phyloP scores from a whole-genome alignment of 2,113 vertebrate species.

The Podocnemis expansa region DNA sequence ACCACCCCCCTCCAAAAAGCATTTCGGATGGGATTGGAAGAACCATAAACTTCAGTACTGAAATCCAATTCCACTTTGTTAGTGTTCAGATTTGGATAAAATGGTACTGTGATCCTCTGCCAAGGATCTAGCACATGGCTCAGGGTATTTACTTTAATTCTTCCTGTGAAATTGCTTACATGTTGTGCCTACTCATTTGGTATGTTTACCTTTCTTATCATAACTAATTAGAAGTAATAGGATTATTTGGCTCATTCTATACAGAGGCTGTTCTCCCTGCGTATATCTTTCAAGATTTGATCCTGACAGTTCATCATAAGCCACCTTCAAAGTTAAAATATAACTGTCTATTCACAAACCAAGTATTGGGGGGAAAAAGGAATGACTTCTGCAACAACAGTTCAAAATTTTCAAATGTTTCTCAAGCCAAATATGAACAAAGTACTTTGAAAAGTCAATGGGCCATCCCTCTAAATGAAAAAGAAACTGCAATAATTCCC shows the following conservation, averaged over 20 bases:
- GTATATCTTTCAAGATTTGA: background rate
- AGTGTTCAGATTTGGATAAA: background rate
- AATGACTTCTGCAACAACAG: background rate
- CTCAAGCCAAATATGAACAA: background rate
- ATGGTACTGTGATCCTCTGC: background rate
- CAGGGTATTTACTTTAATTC: background rate
- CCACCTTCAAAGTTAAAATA: slow-evolving; percentile 46
- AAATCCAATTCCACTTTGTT: background rate
- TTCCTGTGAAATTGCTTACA: background rate
- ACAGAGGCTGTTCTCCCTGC: background rate
- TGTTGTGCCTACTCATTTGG: slow-evolving; percentile 26
- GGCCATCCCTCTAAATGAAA: background rate
- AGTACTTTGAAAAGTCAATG: background rate
- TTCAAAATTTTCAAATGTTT: background rate
- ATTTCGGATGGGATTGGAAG: background rate
- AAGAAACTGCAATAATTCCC: background rate
- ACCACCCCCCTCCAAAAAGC: background rate
- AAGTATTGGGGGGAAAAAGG: background rate
- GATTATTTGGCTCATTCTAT: slow-evolving; percentile 29
- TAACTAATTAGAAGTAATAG: slow-evolving; percentile 42
- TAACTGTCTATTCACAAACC: background rate
- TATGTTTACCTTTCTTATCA: slow-evolving; percentile 41
- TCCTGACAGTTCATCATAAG: slow-evolving; percentile 20
- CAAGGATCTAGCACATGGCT: background rate
- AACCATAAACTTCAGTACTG: background rate